Evolutionary conservation across 2,113 vertebrate species (phyloP).

Genomic region (Neolamprologus sp.): DNA sequence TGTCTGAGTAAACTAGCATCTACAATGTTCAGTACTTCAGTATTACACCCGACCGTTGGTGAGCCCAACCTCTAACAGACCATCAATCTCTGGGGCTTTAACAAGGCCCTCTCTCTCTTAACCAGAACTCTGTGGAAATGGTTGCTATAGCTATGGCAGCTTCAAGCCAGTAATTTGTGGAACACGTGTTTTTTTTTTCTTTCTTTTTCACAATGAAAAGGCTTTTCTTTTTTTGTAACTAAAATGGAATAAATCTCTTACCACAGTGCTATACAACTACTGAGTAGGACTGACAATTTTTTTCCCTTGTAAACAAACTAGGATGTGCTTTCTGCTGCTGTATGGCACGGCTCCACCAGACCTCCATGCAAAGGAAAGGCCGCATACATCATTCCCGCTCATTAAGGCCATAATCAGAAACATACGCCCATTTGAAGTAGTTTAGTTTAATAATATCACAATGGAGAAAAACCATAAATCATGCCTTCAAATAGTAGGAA

Average conservation of each 20-base stretch:
- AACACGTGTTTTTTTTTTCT: conserved; percentile 43
- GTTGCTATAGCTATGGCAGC: conserved; percentile 63
- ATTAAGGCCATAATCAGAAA: conserved; percentile 59
- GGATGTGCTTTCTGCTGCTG: conserved; percentile 39
- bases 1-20: conserved; percentile 38
- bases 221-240: not conserved
- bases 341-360: conserved; percentile 46
- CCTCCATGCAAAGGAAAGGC: conserved; percentile 41
- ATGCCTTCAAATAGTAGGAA: conserved; percentile 36
- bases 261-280: not conserved
- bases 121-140: conserved; percentile 66
- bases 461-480: conserved; percentile 62
- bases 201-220: conserved; percentile 30
- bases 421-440: conserved; percentile 63
- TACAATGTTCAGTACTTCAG: not conserved
- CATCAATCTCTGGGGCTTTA: conserved; percentile 67
- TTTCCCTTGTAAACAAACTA: conserved; percentile 42
- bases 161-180: conserved; percentile 61
- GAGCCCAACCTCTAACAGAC: conserved; percentile 30
- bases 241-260: conserved; percentile 36
- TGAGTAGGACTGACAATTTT: not conserved
- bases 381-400: conserved; percentile 55
- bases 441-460: conserved; percentile 70
- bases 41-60: not conserved
- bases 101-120: conserved; percentile 55